These are phyloP conservation scores for Loxodonta africana DNA, from an alignment of 2,113 vertebrate genomes.

Conservation along the genomic window DNA sequence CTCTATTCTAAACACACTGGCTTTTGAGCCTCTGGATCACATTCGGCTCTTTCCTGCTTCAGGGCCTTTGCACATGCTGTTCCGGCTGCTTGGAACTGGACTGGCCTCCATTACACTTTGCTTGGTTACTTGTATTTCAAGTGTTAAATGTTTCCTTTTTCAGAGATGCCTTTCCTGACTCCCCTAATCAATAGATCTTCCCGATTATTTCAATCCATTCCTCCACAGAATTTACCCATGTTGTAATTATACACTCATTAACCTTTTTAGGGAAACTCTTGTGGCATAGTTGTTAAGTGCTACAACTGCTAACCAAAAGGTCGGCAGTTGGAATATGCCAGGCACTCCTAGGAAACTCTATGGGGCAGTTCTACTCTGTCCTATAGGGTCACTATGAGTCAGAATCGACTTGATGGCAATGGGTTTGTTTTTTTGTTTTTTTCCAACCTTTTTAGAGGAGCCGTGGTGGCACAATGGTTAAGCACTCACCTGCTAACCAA, in stretches of 20 bases:
- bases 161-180: neutral
- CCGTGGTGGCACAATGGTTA: neutral
- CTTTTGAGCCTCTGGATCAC: neutral
- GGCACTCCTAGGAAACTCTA: neutral
- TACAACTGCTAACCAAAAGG: neutral
- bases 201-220: neutral
- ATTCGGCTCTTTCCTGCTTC: neutral
- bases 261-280: neutral
- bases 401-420: neutral
- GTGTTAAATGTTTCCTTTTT: slow-evolving; percentile 5
- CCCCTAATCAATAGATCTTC: neutral
- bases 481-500: neutral
- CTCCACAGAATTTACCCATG: neutral
- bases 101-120: neutral
- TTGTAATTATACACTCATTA: neutral
- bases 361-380: neutral
- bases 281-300: neutral
- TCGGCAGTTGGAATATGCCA: neutral
- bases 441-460: too few species aligned
- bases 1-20: neutral
- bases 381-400: neutral
- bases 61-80: neutral
- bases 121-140: neutral
- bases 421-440: neutral
- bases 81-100: neutral